Base-by-base conservation (phyloP, 2,888 invertebrate genomes). In the Iselma pallidipennis region DNA sequence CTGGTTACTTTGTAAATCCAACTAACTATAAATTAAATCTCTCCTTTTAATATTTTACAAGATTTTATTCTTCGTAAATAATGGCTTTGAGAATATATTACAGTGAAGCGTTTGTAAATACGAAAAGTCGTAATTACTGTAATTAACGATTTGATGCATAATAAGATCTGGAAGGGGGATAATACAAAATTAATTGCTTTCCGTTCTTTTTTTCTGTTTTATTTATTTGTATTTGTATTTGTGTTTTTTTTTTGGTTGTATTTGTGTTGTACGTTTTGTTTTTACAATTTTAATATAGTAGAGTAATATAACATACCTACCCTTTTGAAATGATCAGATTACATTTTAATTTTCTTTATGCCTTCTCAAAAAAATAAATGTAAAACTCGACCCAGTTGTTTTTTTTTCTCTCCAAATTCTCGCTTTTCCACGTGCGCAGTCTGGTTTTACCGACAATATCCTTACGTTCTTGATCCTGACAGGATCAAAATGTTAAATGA, bases 121-220 rank as follows among this genome's bases (percentile, higher is more conserved):
- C 61, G 56, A 61, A 56, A 61, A 57, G 58, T 62, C 57, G 57
- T 62, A 58, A 62, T 62, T 62, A 62, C 58, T 55, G 58, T 62
- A 58, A 62, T 62, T 59, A 58, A 62, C 62, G 62, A 62, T 58
- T 62, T 55, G 62, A 58, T 59, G 55, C 61, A 61, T 57, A 61
- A 61, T 61, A 61, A 61, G 61, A 57, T 61, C 52, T 33, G 37
- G 16, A 37, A 52, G 57, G 56, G 61, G 61, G 61, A 61, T 61
- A 61, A 61, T 61, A 53, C 48, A 53, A 57, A 61, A 61, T 57
- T 61, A 57, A 61, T 61, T 57, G 53, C 57, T 61, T 61, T 61
- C 56, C 53, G 61, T 61, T 52, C 49, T 28, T 33, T 49, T 23
- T 42, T 49, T 50, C 28, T 56, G 45, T 49, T 12, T 37, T 45